These are phyloP conservation scores for Diachasmimorpha longicaudata DNA, from an alignment of 1,140 invertebrate genomes.

Conservation along the genomic window DNA sequence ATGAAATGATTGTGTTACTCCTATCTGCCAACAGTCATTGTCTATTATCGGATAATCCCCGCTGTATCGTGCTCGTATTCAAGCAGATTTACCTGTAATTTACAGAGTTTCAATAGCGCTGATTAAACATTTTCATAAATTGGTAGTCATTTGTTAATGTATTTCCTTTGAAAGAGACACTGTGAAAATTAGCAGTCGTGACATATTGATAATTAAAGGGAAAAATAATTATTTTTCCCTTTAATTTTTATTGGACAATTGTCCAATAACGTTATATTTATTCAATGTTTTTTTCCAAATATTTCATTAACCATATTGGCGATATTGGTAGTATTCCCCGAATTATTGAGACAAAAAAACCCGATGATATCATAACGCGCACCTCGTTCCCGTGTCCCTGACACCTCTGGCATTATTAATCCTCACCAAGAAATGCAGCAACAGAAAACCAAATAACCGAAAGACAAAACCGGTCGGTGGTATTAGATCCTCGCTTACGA, in stretches of 20 bases:
- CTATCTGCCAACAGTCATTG: background rate
- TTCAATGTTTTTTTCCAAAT: too few relatives aligned
- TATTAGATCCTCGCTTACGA: background rate
- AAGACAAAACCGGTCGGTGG: background rate
- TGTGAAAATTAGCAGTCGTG: too few relatives aligned
- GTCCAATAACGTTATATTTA: too few relatives aligned
- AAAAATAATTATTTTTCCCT: too few relatives aligned
- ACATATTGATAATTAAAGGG: too few relatives aligned
- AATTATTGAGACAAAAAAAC: too few relatives aligned
- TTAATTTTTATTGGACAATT: too few relatives aligned
- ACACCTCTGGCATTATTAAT: background rate
- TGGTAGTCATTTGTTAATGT: background rate
- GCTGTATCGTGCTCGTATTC: background rate
- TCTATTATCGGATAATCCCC: background rate
- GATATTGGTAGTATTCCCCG: background rate
- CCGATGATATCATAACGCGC: background rate
- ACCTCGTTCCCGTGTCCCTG: background rate
- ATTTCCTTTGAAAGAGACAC: too few relatives aligned
- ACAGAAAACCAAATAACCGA: background rate
- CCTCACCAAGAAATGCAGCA: background rate
- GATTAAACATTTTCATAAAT: background rate
- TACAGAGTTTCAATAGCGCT: background rate
- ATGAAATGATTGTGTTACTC: background rate
- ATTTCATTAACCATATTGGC: too few relatives aligned
- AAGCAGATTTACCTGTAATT: background rate